A percentile compares a stretch with the other conserved stretches of the same genome.
These are phyloP conservation scores for Abscondita cerata DNA, from an alignment of 2,888 invertebrate genomes.

Conservation along the genomic window DNA sequence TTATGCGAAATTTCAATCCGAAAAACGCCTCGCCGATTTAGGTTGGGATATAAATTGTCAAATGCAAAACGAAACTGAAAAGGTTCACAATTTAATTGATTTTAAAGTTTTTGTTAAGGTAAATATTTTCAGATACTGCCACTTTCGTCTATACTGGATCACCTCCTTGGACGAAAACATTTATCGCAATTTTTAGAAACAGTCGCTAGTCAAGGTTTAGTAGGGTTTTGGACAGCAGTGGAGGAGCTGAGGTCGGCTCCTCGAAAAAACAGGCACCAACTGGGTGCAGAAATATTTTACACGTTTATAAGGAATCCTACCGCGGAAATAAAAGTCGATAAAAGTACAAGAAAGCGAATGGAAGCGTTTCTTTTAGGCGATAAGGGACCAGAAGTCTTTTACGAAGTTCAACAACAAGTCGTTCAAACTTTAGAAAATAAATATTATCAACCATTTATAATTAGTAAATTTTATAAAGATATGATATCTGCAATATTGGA, in stretches of 20 bases:
- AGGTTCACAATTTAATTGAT: no score
- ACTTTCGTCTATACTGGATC: constrained; percentile 76
- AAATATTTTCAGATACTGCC: constrained; percentile 66
- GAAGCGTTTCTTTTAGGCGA: constrained; percentile 88
- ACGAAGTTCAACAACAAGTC: constrained; percentile 83
- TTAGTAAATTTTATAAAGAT: constrained; percentile 84
- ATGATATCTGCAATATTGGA: constrained; percentile 71
- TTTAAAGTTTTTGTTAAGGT: not conserved
- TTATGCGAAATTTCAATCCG: constrained; percentile 82
- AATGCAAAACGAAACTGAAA: constrained; percentile 35
- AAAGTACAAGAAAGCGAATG: constrained; percentile 81
- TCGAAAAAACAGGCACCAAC: constrained; percentile 80
- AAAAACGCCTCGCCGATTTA: constrained; percentile 73
- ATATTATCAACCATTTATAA: constrained; percentile 87
- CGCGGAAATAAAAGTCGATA: constrained; percentile 83
- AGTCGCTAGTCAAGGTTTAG: constrained; percentile 81
- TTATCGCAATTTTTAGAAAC: constrained; percentile 83
- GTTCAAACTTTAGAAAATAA: constrained; percentile 83
- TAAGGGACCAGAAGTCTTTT: constrained; percentile 87
- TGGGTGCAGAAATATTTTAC: constrained; percentile 92
- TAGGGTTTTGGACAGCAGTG: constrained; percentile 87
- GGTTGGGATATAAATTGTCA: constrained; percentile 77
- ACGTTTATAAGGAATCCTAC: constrained; percentile 84
- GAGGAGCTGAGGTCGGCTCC: constrained; percentile 82
- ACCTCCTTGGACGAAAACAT: constrained; percentile 80